Percentiles rank a stretch among this genome's conserved stretches.
Evolutionary conservation across 2,113 vertebrate genomes (phyloP).

Genomic region (Cryptotis parvus): DNA sequence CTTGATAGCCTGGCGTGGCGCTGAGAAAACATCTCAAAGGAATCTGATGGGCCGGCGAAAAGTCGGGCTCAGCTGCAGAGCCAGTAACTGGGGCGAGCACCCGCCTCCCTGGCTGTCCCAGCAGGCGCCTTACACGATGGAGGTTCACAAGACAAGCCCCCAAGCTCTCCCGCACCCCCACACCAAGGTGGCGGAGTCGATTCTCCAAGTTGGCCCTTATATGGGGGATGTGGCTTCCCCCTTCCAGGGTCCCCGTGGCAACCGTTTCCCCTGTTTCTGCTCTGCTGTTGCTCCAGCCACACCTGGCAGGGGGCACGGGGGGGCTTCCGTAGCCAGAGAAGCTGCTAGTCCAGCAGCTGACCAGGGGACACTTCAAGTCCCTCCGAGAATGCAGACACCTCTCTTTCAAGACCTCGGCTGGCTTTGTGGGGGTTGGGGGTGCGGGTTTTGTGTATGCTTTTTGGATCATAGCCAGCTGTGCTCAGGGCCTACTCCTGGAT

Average conservation of each 20-base stretch:
- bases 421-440: too few species aligned
- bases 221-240: not conserved
- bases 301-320: not conserved
- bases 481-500: too few species aligned
- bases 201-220: not conserved
- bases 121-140: too few species aligned
- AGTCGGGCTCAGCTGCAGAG: not conserved
- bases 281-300: rapidly evolving
- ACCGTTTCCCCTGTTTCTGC: not conserved
- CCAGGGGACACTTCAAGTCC: not conserved
- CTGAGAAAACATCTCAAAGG: conserved; percentile 18
- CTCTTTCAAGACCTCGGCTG: not conserved
- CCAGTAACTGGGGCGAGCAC: not conserved
- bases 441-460: too few species aligned
- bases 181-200: not conserved
- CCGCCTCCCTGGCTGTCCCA: too few species aligned
- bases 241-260: too few species aligned
- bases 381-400: not conserved
- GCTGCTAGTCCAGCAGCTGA: not conserved
- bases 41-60: not conserved
- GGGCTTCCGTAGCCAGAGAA: not conserved
- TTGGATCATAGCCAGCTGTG: too few species aligned
- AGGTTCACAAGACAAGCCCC: not conserved
- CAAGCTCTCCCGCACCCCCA: not conserved
- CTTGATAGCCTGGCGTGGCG: not conserved